Evolutionary conservation across 2,888 invertebrate species (phyloP), one percentile per base, ranked within the genome.

Genomic region (Protophormia terraenovae): DNA sequence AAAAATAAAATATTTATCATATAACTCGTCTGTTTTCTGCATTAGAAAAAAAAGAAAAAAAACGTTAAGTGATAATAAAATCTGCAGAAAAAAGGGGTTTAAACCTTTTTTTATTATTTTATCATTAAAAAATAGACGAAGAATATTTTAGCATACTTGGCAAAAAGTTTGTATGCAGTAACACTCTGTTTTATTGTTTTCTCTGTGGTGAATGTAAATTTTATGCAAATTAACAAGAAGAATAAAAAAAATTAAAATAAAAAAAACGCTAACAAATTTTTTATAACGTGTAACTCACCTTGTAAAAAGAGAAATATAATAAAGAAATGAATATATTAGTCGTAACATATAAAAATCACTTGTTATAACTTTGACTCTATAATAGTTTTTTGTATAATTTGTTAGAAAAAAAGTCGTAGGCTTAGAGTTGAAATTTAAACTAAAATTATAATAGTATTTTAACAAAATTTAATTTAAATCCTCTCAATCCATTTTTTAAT

Each of bases 161-260:
- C 19, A 22, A 73, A 47, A 73, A 58, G 19, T 55, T 29, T 45
- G n/a, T 19, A 58, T 22, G 19, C 72, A 58, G 6, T 24, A 58
- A 73, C 22, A 60, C 60, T 3, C 8, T 22, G 14, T 29, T 32
- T 29, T 8, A 45, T 45, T 47, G 45, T 73, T 22, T 73, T 32
- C 32, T 60, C 32, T 32, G 47, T 19, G 32, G 41, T 32, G 27
- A 32, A 60, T 32, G 35, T 29, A 60, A 47, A 32, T 73, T 45
- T 45, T 73, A 73, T 73, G 73, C 47, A 73, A 73, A 73, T 73
- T 2, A 47, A n/a, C 32, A 22, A 12, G 12, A 29, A n/a, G 16
- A 19, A 47, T 19, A 2, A 19, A 19, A 71, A 55, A 32, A 19
- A 55, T 2, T 3, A 2, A 72, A 29, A 4, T 45, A 19, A 45